These are phyloP conservation scores for Neopipo cinnamomea DNA, from an alignment of 2,113 vertebrate species.

Conservation along the genomic window DNA sequence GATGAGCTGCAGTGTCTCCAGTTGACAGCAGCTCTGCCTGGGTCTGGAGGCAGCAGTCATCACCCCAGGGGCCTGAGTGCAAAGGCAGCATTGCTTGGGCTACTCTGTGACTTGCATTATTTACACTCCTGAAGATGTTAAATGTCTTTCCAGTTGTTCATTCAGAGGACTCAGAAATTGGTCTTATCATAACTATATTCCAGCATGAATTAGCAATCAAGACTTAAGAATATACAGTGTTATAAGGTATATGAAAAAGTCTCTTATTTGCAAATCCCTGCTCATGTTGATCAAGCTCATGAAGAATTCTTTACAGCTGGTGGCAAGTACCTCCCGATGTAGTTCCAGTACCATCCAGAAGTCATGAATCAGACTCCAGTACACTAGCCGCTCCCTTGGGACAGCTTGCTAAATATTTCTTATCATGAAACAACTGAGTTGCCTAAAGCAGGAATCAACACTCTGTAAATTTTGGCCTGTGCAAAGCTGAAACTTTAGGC, in stretches of 20 bases:
- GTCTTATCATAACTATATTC: not conserved
- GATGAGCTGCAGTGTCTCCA: not conserved
- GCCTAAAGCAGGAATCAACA: not conserved
- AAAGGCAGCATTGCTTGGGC: not conserved
- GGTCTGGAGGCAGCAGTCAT: not conserved
- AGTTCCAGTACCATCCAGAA: not conserved
- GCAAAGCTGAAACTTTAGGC: not conserved
- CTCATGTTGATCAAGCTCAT: not conserved
- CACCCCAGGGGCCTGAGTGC: not conserved
- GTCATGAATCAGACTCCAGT: not conserved
- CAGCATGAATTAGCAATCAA: not conserved
- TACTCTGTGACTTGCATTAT: not conserved
- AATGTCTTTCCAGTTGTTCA: not conserved
- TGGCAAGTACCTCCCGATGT: not conserved
- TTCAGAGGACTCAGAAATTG: not conserved
- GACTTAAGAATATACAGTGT: not conserved
- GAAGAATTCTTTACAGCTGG: not conserved
- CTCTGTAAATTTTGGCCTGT: not conserved
- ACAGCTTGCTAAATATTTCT: not conserved
- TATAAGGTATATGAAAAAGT: not conserved
- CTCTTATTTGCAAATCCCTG: not conserved
- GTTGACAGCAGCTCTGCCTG: not conserved
- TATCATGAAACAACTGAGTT: not conserved
- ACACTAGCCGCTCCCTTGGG: rapidly evolving
- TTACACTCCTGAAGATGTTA: not conserved